Conservation (phyloP, 1,140 invertebrate genomes). For the Polypedilum vanderplanki region DNA sequence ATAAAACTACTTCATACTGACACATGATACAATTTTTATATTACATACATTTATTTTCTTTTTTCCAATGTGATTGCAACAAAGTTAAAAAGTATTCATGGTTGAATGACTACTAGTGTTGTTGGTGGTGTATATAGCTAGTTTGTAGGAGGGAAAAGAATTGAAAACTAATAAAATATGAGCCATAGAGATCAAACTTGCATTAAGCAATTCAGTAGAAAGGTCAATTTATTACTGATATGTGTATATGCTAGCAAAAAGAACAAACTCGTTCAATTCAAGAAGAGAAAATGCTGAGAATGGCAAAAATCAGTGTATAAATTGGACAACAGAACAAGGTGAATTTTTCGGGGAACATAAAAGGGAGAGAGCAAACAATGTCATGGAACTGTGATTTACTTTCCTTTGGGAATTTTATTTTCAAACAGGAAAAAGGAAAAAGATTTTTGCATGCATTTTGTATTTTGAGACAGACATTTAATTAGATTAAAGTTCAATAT, state of each 20-base stretch:
- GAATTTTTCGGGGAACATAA: not conserved
- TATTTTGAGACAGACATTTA: not conserved
- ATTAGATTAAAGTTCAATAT: constrained; percentile 15
- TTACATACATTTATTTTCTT: too few species aligned
- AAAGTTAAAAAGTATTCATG: not conserved
- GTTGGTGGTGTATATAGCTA: not conserved
- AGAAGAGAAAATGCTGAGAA: not conserved
- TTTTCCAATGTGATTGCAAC: too few species aligned
- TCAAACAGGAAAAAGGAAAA: not conserved
- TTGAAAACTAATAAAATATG: constrained; percentile 26
- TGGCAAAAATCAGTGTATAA: not conserved
- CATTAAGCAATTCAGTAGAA: constrained; percentile 21
- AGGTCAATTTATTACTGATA: constrained; percentile 28
- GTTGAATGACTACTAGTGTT: not conserved
- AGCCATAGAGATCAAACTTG: constrained; percentile 24
- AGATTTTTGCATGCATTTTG: not conserved
- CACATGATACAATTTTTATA: too few species aligned
- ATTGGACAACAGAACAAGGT: not conserved
- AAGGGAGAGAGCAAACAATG: not conserved
- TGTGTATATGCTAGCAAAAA: not conserved
- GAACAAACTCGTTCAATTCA: not conserved
- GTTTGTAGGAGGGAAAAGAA: not conserved
- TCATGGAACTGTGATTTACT: constrained; percentile 17
- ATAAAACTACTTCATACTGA: not conserved
- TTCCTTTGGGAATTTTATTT: not conserved